phyloP scores from a whole-genome alignment of 2,888 invertebrate genomes.

The Amblyjoppa fuscipennis region DNA sequence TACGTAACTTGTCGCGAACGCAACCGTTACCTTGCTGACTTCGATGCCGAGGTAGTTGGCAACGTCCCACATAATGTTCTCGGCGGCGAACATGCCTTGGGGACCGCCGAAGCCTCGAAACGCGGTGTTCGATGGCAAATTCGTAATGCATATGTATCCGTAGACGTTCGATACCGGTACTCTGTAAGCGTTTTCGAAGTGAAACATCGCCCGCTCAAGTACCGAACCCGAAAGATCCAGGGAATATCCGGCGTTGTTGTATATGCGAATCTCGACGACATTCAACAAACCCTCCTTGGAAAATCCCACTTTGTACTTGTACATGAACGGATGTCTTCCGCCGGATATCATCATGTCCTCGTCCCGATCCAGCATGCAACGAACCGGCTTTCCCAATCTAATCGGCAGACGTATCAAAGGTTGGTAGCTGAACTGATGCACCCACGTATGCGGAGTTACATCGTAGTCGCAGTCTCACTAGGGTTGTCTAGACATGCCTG shows the following conservation, averaged over 20 bases:
- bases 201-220: conserved; percentile 93
- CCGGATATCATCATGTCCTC: conserved; percentile 97
- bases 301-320: conserved; percentile 94
- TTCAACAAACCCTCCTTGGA: conserved; percentile 91
- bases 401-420: conserved; percentile 19
- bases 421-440: neutral
- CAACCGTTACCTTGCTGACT: conserved; percentile 87
- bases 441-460: no score
- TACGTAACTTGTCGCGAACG: neutral
- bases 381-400: conserved; percentile 91
- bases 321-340: conserved; percentile 95
- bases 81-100: conserved; percentile 95
- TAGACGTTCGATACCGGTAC: conserved; percentile 91
- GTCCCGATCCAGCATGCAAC: conserved; percentile 96
- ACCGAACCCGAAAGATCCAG: conserved; percentile 93
- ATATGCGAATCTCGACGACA: conserved; percentile 91
- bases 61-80: conserved; percentile 91
- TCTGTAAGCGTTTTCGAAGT: conserved; percentile 93
- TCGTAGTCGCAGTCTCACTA: no score
- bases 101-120: conserved; percentile 97
- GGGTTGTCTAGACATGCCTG: no score
- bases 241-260: conserved; percentile 94
- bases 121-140: conserved; percentile 96
- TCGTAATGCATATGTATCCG: conserved; percentile 94
- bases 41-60: conserved; percentile 90